Evolutionary conservation across 2,113 vertebrate genomes (phyloP).

Genomic region (Psammodynastes pulverulentus): DNA sequence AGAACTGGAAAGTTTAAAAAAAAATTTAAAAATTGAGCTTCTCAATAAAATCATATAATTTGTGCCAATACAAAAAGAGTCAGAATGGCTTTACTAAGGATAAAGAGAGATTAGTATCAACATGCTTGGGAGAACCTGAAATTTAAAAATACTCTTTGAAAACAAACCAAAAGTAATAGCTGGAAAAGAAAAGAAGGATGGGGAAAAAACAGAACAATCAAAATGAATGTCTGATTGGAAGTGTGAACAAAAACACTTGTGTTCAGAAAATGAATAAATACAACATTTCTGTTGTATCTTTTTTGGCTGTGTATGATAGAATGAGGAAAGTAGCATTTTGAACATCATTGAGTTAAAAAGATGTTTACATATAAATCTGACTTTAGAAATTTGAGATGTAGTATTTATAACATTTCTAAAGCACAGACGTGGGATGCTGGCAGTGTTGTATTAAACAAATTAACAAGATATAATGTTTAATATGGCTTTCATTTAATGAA

Average conservation of each 20-base stretch:
- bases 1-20: background rate
- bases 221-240: background rate
- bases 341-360: background rate
- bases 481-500: slow-evolving; percentile 11
- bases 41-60: background rate
- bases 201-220: background rate
- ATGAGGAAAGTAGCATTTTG: background rate
- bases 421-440: background rate
- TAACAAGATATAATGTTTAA: slow-evolving; percentile 15
- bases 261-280: background rate
- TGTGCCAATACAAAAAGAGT: background rate
- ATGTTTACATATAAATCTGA: background rate
- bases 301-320: background rate
- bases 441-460: background rate
- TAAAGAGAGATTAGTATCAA: background rate
- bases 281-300: background rate
- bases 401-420: background rate
- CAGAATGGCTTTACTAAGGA: background rate
- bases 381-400: background rate
- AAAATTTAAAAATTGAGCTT: background rate
- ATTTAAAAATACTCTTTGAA: background rate
- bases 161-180: background rate
- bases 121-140: background rate
- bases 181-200: background rate
- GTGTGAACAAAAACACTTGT: background rate